These are phyloP conservation scores for Mus minutoides DNA, from an alignment of 2,797 vertebrate genomes.

Conservation along the genomic window DNA sequence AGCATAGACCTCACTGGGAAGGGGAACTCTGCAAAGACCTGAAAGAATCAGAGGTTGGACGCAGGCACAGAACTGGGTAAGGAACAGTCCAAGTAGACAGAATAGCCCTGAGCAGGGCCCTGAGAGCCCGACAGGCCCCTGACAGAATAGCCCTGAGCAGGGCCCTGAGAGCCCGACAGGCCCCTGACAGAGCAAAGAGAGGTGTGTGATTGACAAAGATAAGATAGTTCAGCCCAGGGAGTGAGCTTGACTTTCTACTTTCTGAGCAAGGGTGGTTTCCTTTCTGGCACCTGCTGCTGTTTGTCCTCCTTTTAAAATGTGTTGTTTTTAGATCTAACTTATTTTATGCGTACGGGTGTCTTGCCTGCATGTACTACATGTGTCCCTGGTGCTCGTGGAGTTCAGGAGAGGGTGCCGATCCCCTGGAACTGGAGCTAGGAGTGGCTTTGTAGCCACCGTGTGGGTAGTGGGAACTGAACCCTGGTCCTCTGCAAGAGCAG, in stretches of 20 bases:
- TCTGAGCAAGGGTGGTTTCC: slow-evolving; percentile 10
- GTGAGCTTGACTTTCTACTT: slow-evolving; percentile 15
- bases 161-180: neutral
- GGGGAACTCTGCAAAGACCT: neutral
- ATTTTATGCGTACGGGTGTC: neutral
- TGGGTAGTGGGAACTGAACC: neutral
- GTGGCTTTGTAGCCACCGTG: neutral
- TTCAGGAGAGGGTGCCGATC: neutral
- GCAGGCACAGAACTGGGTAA: neutral
- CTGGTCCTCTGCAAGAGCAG: neutral
- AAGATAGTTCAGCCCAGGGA: neutral
- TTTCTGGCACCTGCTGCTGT: neutral
- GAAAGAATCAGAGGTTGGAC: slow-evolving; percentile 28
- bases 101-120: neutral
- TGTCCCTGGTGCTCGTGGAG: neutral
- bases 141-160: neutral
- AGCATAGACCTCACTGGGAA: neutral
- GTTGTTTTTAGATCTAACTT: neutral
- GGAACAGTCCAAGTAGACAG: neutral
- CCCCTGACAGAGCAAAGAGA: slow-evolving; percentile 16
- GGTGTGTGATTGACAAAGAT: neutral
- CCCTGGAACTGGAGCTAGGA: neutral
- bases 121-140: neutral
- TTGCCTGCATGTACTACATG: neutral
- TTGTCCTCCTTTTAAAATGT: neutral